Evolutionary conservation across 2,797 vertebrate genomes (phyloP).

Genomic region (Hemitrygon akajei): DNA sequence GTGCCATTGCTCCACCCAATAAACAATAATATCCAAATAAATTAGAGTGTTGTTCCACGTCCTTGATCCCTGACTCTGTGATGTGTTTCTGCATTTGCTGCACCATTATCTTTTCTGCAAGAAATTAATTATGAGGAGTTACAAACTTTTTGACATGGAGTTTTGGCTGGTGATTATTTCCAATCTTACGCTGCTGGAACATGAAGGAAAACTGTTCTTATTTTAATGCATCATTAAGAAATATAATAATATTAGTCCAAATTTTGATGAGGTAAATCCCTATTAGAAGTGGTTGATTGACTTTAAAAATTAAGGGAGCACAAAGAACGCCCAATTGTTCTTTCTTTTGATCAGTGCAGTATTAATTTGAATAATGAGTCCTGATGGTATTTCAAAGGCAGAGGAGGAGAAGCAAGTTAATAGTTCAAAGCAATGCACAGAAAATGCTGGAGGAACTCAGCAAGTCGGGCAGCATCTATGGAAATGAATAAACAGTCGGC

Average conservation of each 20-base stretch:
- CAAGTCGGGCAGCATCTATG: too few relatives aligned
- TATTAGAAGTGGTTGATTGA: not conserved
- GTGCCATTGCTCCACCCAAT: too few relatives aligned
- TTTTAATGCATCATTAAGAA: not conserved
- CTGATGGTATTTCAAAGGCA: not conserved
- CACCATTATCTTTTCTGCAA: not conserved
- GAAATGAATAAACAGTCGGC: too few relatives aligned
- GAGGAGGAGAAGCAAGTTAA: not conserved
- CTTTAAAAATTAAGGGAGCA: not conserved
- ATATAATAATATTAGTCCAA: not conserved
- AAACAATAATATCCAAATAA: not conserved
- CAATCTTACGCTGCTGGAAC: constrained; percentile 41
- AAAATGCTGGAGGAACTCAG: too few relatives aligned
- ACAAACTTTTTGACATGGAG: constrained; percentile 25
- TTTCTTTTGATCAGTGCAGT: not conserved
- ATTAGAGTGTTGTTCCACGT: not conserved
- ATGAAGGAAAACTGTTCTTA: constrained; percentile 27
- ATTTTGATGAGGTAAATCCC: not conserved
- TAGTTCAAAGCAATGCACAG: too few relatives aligned
- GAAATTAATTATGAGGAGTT: not conserved
- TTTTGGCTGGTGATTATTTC: constrained; percentile 38
- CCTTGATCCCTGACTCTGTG: not conserved
- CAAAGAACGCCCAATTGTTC: not conserved
- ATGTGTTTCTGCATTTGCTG: not conserved
- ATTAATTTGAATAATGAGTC: not conserved